Evolutionary conservation across 2,113 vertebrate species (phyloP), one percentile per base, ranked within the genome.

Genomic region (Ophthalmolycus amberensis): DNA sequence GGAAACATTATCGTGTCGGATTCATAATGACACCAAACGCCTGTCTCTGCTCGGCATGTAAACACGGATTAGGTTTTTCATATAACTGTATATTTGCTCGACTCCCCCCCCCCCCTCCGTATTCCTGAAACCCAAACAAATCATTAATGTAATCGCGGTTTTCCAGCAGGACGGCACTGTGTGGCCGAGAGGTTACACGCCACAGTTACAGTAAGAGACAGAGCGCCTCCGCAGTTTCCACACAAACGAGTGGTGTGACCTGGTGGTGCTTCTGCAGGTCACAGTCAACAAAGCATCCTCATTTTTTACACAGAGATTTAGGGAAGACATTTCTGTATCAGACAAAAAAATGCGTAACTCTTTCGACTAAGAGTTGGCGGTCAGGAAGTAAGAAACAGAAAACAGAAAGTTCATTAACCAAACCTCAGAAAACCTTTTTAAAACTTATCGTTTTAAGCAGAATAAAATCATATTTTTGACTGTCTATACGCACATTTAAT

Each of bases 61-160:
- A 91, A 89, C 92, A 88, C 22, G 25, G 80, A 79, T 90, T 58
- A 81, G 68, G 34, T 1, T 10, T 78, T 80, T 70, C 65, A 67
- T 76, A 77, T 70, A 65, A 77, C 77, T 44, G 14, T 75, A 71
- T 79, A 82, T 76, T 86, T 38, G 66, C 60, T 27, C 3, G 48
- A 27, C 58, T 71, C 40, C 76, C 7, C 9, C 65, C 7, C 9
- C 65, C 54, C 46, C 37, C 22, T 63, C 58, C 1, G 80, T 84
- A 80, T 60, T 77, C 68, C 54, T 4, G 20, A 86, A 89, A 91
- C 18, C 78, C 77, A 93, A 93, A 93, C 92, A 93, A 92, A 91
- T 91, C 91, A 91, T 93, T 93, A 92, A 71, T 20, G 69, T 74
- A 89, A 83, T 90, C 72, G n/a, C 50, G 22, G 64, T 62, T 65